Percentiles rank a stretch among this genome's conserved stretches.
phyloP scores from a whole-genome alignment of 2,888 invertebrate species.

The Nephrotoma appendiculata region DNA sequence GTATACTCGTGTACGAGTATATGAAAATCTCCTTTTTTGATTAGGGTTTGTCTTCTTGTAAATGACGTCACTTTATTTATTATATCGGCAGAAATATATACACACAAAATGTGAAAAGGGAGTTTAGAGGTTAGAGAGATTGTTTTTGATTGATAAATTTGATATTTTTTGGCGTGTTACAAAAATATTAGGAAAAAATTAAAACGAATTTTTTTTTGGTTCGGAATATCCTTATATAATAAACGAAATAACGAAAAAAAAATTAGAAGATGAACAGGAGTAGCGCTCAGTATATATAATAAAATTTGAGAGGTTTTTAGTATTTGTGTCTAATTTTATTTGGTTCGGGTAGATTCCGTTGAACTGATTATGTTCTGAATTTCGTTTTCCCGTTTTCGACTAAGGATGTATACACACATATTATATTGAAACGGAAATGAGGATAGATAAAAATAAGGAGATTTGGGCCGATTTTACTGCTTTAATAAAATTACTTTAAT shows the following conservation, averaged over 20 bases:
- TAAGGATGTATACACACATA: background rate
- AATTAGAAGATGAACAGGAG: background rate
- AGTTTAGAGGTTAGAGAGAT: background rate
- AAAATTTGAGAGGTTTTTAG: background rate
- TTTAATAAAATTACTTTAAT: background rate
- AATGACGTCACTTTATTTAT: background rate
- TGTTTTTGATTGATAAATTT: background rate
- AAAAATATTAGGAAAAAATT: background rate
- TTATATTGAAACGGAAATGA: background rate
- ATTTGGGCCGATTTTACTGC: background rate
- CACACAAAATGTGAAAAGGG: background rate
- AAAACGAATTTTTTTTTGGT: background rate
- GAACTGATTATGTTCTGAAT: background rate
- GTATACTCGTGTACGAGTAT: background rate
- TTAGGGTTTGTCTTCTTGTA: background rate
- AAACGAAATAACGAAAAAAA: background rate
- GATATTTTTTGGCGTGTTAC: background rate
- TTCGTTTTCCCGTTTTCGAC: background rate
- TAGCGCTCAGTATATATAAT: background rate
- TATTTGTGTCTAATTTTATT: background rate
- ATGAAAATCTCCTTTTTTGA: background rate
- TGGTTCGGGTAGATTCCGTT: background rate
- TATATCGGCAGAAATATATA: background rate
- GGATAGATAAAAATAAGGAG: background rate
- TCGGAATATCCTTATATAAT: background rate